Base-by-base conservation (phyloP, 2,113 vertebrate species). In the Pelusios castaneus region DNA sequence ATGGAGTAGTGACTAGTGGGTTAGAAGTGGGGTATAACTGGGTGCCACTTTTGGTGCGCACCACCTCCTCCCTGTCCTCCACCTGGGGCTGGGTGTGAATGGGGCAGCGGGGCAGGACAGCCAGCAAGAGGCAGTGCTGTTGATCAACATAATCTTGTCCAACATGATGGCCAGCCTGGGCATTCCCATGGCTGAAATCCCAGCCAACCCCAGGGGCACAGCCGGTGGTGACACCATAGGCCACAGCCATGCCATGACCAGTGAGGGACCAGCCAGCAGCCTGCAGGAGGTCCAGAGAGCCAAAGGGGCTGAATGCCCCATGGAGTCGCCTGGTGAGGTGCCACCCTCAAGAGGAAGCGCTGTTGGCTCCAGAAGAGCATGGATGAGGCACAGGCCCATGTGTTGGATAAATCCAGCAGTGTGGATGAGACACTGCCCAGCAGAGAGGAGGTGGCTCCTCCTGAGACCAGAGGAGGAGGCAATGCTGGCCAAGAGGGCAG, bases 141-240 rank as follows among this genome's bases (percentile, higher is more conserved):
- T 99, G 76, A 96, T 98, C 93, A 98, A 98, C 75, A 98, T 99
- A 98, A 98, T 99, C 96, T 97, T 99, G 54, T 99, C 98, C 2
- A 81, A 96, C 2, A 91, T 97, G 78, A 90, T 96, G 58, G 96
- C 98, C 43, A 86, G 97, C 2, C 24, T 97, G 29, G 97, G 97
- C 4, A 95, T 98, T 77, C 94, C 97, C 1, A 93, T 97, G 22
- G 83, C 94, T 1, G 97, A 98, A 27, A 90, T 91, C 73, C 97
- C 83, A 0, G 3, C 22, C 22, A 93, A 97, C 60, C 95, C 87
- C 43, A 89, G 60, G 77, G 60, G 82, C 31, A 4, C 51, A 12
- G 82, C 94, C 2, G 80, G 55, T 5, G 41, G 29, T 25, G 27
- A 87, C 8, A n/a, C 25, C 27, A 24, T 86, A 3, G 95, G 97